phyloP scores from a whole-genome alignment of 2,888 invertebrate species.

The Cepaea hortensis region DNA sequence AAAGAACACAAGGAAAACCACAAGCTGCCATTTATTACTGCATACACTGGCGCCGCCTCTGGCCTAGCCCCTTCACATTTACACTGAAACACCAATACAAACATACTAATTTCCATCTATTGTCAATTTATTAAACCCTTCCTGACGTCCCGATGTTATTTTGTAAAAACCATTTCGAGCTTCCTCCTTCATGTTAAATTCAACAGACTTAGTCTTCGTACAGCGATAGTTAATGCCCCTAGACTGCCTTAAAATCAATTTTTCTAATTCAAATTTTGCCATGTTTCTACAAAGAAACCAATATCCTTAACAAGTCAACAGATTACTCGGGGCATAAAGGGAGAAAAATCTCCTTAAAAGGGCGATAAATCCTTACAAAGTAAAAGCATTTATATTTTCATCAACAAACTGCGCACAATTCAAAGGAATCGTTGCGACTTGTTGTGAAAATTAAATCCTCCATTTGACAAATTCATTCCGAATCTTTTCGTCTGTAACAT shows the following conservation, averaged over 20 bases:
- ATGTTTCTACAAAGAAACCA: conserved; percentile 41
- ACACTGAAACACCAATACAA: neutral
- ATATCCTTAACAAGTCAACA: conserved; percentile 42
- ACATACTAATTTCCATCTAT: conserved; percentile 11
- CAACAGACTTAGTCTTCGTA: conserved; percentile 22
- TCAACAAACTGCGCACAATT: conserved; percentile 33
- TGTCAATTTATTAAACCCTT: conserved; percentile 13
- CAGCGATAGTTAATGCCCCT: conserved; percentile 27
- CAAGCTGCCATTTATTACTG: too few species aligned
- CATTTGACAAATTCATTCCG: conserved; percentile 46
- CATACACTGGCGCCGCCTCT: too few species aligned
- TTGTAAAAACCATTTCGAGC: conserved; percentile 1
- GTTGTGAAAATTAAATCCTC: conserved; percentile 47
- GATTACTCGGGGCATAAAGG: conserved; percentile 40
- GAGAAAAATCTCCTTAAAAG: conserved; percentile 48
- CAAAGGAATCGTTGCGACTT: conserved; percentile 42
- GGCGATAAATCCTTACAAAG: conserved; percentile 44
- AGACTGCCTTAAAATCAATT: conserved; percentile 26
- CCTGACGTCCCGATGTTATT: neutral
- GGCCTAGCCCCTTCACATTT: too few species aligned
- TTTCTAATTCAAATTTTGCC: conserved; percentile 37
- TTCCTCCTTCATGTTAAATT: conserved; percentile 15
- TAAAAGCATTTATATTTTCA: conserved; percentile 47
- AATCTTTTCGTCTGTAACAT: conserved; percentile 32
- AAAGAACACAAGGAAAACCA: too few species aligned